These are phyloP conservation scores for Xylocampa areola DNA, from an alignment of 2,888 invertebrate species.

Conservation along the genomic window DNA sequence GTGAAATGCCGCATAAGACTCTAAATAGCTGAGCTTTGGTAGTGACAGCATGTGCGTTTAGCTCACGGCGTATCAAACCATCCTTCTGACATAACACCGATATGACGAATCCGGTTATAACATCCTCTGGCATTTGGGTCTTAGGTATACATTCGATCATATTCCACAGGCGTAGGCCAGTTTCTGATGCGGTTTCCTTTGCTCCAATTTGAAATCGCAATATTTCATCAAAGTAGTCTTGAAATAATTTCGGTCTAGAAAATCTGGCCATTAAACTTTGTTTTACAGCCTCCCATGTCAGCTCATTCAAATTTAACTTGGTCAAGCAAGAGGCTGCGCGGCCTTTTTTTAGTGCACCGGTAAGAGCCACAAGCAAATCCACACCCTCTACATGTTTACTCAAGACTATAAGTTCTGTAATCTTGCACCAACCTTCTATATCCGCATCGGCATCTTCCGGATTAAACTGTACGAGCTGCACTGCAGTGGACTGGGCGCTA, in stretches of 20 bases:
- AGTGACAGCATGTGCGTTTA: neutral
- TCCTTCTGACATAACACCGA: conserved; percentile 11
- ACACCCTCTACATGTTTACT: neutral
- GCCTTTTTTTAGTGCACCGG: conserved; percentile 48
- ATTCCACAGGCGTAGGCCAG: conserved; percentile 43
- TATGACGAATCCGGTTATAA: conserved; percentile 5
- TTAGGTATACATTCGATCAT: conserved; percentile 40
- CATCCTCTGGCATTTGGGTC: neutral
- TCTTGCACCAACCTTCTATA: conserved; percentile 15
- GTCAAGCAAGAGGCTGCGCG: conserved; percentile 44
- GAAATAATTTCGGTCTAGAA: conserved; percentile 36
- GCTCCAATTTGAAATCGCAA: conserved; percentile 37
- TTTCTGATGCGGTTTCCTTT: conserved; percentile 19
- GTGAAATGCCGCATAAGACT: neutral
- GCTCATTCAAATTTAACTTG: conserved; percentile 25
- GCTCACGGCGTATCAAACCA: neutral
- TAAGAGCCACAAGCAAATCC: conserved; percentile 50
- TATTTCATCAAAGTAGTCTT: conserved; percentile 55
- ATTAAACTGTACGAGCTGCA: neutral
- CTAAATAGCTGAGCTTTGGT: conserved; percentile 2
- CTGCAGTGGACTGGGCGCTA: too few species aligned
- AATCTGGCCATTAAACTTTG: conserved; percentile 34
- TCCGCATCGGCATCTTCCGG: conserved; percentile 8
- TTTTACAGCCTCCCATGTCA: conserved; percentile 32
- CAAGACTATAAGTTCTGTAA: conserved; percentile 1